These are phyloP conservation scores for Thecophora atra DNA, from an alignment of 2,888 invertebrate species.

Conservation along the genomic window DNA sequence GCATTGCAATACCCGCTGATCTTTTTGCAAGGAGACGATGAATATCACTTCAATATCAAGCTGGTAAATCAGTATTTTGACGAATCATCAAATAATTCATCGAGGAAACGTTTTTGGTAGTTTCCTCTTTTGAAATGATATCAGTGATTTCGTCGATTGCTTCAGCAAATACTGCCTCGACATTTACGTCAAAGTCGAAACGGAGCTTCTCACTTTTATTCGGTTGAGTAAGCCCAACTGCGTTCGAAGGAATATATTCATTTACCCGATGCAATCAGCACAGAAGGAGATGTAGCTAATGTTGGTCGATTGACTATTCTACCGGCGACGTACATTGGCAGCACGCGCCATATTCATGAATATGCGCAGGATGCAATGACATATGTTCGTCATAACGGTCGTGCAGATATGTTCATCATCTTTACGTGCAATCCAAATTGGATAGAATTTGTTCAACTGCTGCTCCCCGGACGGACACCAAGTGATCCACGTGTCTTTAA, in stretches of 20 bases:
- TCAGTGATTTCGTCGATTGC: constrained; percentile 10
- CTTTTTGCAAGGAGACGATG: constrained; percentile 34
- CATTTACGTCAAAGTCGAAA: constrained; percentile 10
- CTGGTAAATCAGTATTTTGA: no score
- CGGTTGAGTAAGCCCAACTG: background rate
- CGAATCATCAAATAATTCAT: no score
- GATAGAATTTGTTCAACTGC: constrained; percentile 15
- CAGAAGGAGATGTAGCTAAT: no score
- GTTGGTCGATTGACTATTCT: no score
- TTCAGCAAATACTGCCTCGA: constrained; percentile 10
- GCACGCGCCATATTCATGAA: no score
- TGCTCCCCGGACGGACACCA: constrained; percentile 25
- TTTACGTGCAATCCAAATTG: constrained; percentile 34
- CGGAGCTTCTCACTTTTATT: constrained; percentile 9
- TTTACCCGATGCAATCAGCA: no score
- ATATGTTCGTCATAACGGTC: background rate
- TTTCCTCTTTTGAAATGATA: no score
- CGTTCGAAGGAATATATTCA: background rate
- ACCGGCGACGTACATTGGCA: no score
- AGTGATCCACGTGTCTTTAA: no score
- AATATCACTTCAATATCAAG: constrained; percentile 32
- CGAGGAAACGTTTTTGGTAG: no score
- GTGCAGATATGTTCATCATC: constrained; percentile 14
- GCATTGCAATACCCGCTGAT: constrained; percentile 34
- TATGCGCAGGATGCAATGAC: no score